These are phyloP conservation scores for Meteorus sp. DNA, from an alignment of 1,140 invertebrate genomes.

Conservation along the genomic window DNA sequence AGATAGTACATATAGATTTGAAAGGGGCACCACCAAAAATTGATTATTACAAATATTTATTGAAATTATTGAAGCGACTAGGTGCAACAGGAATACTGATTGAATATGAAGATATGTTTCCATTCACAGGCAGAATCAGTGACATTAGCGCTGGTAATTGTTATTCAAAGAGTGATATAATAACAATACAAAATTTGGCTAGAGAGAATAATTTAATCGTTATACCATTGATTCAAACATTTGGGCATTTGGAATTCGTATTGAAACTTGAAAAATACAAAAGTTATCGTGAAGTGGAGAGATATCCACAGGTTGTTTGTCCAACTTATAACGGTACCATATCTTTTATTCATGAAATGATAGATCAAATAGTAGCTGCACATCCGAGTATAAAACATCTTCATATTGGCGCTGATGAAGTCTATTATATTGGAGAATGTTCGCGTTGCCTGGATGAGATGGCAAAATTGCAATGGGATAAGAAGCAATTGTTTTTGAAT, in stretches of 20 bases:
- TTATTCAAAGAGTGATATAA: slow-evolving; percentile 74
- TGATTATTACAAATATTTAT: slow-evolving; percentile 70
- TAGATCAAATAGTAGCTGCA: slow-evolving; percentile 76
- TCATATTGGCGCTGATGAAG: slow-evolving; percentile 83
- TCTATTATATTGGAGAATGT: slow-evolving; percentile 83
- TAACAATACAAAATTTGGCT: slow-evolving; percentile 66
- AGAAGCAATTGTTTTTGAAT: slow-evolving; percentile 68
- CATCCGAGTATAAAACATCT: slow-evolving; percentile 67
- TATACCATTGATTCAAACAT: slow-evolving; percentile 93
- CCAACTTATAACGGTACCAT: slow-evolving; percentile 75
- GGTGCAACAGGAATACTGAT: slow-evolving; percentile 87
- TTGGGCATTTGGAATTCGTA: slow-evolving; percentile 91
- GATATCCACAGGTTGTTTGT: slow-evolving; percentile 80
- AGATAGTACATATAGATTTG: slow-evolving; percentile 82
- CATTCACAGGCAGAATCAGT: slow-evolving; percentile 73
- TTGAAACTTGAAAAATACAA: slow-evolving; percentile 78
- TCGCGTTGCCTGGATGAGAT: slow-evolving; percentile 65
- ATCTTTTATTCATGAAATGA: slow-evolving; percentile 73
- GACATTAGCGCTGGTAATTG: slow-evolving; percentile 74
- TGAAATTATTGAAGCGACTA: slow-evolving; percentile 74
- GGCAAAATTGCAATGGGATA: slow-evolving; percentile 53
- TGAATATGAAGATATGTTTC: slow-evolving; percentile 99
- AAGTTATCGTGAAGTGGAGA: slow-evolving; percentile 74
- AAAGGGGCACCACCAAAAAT: slow-evolving; percentile 86
- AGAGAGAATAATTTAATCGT: slow-evolving; percentile 72